Base-by-base conservation (phyloP, 2,888 invertebrate genomes). In the Electrophaes corylata region DNA sequence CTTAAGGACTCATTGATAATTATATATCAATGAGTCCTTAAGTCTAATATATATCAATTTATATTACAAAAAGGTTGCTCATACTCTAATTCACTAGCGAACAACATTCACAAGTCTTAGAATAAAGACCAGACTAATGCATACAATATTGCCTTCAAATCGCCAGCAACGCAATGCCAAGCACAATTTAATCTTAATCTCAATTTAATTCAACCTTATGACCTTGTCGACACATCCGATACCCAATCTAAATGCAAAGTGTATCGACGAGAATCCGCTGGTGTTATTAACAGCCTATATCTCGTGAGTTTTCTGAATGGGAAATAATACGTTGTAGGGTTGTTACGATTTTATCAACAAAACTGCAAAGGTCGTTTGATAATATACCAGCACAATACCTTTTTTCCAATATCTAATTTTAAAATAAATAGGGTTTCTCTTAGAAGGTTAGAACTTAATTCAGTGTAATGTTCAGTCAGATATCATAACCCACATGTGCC, bases 231-330 rank as follows among this genome's bases (percentile, higher is more conserved):
- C 44, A 57, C 39, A 44, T 47, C 52, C 31, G 58, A 66, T 66
- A 60, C 48, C 65, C 62, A 66, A 70, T 71, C 63, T 68, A 57
- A 70, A 68, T 66, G 64, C 62, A 69, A 69, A 64, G 51, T n/a
- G n/a, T 62, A 70, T 64, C 60, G 44, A 23, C 35, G 45, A 60
- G 55, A 70, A 76, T 80, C 74, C 75, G 76, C 76, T 66, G 79
- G 74, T 84, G 78, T 83, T 84, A 86, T 84, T 84, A 83, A 83
- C 78, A 82, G 80, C 78, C 79, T 76, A 79, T 83, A 85, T 81
- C 81, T 83, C 67, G 44, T 18, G 81, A 77, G 81, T 70, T 20
- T 41, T 70, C 69, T 83, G 81, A 85, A 86, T 83, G 78, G 83
- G 84, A 84, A 83, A 86, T 86, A 83, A 78, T 41, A 33, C 41